Base-by-base conservation (phyloP, 2,888 invertebrate species). In the Hirtodrosophila histrioides region DNA sequence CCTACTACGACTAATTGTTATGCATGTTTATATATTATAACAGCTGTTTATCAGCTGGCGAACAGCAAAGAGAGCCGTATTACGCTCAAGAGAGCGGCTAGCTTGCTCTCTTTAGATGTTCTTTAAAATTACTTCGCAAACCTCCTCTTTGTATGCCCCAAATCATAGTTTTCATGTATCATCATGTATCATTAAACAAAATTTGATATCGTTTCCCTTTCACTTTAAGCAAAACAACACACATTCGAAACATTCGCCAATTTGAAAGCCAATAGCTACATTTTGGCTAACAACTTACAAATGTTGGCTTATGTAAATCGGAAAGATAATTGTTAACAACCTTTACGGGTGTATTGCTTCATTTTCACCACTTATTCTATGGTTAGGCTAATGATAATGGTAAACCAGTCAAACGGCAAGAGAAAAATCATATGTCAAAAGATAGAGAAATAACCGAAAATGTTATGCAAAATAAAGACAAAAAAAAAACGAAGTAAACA, bases 321-420 rank as follows among this genome's bases (percentile, higher is more conserved):
- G 17, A 43, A 49, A 44, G 54, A 56, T 75, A 69, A 86, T 85
- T 82, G 56, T 50, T 62, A 43, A 46, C 43, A 43, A 54, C 51
- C 48, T 55, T 75, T 69, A 58, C 9, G 56, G 29, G 5, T 33
- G 23, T 64, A 64, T 88, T 82, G 88, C 88, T 63, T 69, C 58
- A 86, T 83, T 83, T 75, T 75, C 76, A 62, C 65, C 66, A 57
- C 49, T 54, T 67, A 79, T 86, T 88, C 86, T 82, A 57, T 69
- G 60, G 27, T 48, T 12, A 27, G 39, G 62, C 61, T 62, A 76
- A 86, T 65, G 58, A 65, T 46, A 50, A 73, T 56, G 54, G 43
- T 46, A 43, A 53, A 33, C 56, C 48, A 53, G 41, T 49, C 46
- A 41, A 53, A 24, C 24, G 41, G n/a, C 27, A 11, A 50, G 51